Evolutionary conservation across 2,888 invertebrate genomes (phyloP).

Genomic region (Scelioninae gen. 2): DNA sequence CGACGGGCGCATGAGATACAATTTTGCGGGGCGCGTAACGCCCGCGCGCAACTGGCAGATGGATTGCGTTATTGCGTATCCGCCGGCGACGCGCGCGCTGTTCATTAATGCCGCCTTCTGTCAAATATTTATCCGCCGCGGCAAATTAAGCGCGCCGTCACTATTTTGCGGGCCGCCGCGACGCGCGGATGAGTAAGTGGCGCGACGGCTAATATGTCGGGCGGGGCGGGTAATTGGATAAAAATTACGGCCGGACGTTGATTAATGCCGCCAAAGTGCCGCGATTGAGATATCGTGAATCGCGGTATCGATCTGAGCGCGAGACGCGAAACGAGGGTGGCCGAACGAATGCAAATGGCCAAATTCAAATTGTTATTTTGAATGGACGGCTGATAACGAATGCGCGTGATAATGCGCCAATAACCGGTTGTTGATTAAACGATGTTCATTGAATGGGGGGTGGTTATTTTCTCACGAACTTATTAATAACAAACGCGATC

Average conservation of each 20-base stretch:
- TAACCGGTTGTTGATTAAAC: no score
- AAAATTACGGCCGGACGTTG: slow-evolving; percentile 39
- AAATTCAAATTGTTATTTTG: no score
- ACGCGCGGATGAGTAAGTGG: slow-evolving; percentile 25
- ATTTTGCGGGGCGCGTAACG: slow-evolving; percentile 46
- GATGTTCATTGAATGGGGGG: no score
- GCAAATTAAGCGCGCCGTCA: slow-evolving; percentile 37
- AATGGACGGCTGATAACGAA: not conserved
- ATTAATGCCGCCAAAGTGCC: slow-evolving; percentile 35
- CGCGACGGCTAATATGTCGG: slow-evolving; percentile 3
- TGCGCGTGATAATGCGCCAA: not conserved
- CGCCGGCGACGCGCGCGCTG: slow-evolving; percentile 42
- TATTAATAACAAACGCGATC: no score
- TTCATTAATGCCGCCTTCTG: slow-evolving; percentile 55
- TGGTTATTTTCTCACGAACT: no score
- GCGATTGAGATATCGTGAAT: slow-evolving; percentile 44
- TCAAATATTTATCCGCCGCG: slow-evolving; percentile 51
- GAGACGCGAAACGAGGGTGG: slow-evolving; percentile 2
- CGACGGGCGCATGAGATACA: slow-evolving; percentile 49
- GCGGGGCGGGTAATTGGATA: slow-evolving; percentile 40
- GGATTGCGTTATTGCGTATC: slow-evolving; percentile 49
- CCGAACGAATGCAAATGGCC: no score
- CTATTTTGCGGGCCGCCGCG: slow-evolving; percentile 29
- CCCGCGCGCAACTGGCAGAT: slow-evolving; percentile 20
- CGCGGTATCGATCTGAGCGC: slow-evolving; percentile 15